These are phyloP conservation scores for Cyrtorhinus lividipennis DNA, from an alignment of 1,140 invertebrate species.

Conservation along the genomic window DNA sequence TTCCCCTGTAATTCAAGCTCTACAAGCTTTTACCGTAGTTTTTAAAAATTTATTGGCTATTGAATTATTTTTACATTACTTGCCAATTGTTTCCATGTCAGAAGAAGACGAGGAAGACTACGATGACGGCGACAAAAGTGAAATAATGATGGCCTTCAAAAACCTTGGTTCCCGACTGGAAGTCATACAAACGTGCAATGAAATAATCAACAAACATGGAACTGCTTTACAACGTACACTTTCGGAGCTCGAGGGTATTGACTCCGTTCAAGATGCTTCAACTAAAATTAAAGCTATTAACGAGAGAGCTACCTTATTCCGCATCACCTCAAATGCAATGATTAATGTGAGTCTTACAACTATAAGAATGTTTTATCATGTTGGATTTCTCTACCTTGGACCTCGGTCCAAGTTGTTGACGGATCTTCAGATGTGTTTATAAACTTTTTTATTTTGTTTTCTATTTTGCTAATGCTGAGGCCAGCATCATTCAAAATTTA, in stretches of 20 bases:
- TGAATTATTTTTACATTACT: no score
- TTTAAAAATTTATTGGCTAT: no score
- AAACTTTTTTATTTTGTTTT: not conserved
- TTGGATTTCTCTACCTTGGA: no score
- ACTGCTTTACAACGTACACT: constrained; percentile 66
- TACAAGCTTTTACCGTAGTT: no score
- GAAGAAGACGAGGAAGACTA: constrained; percentile 68
- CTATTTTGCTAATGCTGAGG: no score
- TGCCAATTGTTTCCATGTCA: no score
- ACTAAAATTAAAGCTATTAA: constrained; percentile 59
- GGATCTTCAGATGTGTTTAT: no score
- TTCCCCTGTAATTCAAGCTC: no score
- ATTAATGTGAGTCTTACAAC: constrained; percentile 62
- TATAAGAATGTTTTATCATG: not conserved
- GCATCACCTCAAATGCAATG: constrained; percentile 90
- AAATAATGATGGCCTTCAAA: constrained; percentile 39
- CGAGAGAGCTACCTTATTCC: constrained; percentile 80
- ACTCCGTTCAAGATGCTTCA: constrained; percentile 39
- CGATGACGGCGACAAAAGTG: constrained; percentile 31
- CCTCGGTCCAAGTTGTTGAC: no score
- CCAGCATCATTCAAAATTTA: no score
- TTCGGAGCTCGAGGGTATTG: constrained; percentile 65
- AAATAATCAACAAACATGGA: constrained; percentile 78
- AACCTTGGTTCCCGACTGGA: constrained; percentile 52
- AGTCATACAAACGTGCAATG: constrained; percentile 78